Percentiles rank a stretch among this genome's conserved stretches.
These are phyloP conservation scores for Umimayanthus kanabou DNA, from an alignment of 92 coral and sea anemone genomes.

Conservation along the genomic window DNA sequence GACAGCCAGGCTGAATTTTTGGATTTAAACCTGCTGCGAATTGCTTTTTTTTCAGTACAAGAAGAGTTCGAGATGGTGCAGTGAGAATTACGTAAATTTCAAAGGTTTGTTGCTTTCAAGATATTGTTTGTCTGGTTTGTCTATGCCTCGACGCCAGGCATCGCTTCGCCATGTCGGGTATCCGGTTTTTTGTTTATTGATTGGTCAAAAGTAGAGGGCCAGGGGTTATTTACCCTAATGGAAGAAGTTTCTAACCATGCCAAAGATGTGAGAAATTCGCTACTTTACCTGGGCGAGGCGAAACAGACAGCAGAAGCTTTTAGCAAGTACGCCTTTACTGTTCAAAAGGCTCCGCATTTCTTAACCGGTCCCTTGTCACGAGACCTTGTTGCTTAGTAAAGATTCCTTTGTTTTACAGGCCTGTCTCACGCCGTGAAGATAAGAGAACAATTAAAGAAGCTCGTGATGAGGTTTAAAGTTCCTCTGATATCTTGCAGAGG, in stretches of 20 bases:
- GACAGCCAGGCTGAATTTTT: background rate
- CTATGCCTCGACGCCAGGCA: background rate
- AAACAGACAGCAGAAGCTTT: too few relatives aligned
- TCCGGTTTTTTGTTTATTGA: too few relatives aligned
- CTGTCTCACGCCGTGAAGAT: slow-evolving; percentile 92
- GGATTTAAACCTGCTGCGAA: background rate
- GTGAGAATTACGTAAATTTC: slow-evolving; percentile 85
- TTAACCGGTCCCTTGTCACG: too few relatives aligned
- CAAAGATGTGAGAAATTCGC: too few relatives aligned
- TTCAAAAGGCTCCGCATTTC: too few relatives aligned
- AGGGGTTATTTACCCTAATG: too few relatives aligned
- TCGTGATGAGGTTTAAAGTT: slow-evolving; percentile 75
- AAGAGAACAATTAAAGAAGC: slow-evolving; percentile 91
- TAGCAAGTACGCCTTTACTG: too few relatives aligned
- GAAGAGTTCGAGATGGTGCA: slow-evolving; percentile 98
- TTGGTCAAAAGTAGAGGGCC: too few relatives aligned
- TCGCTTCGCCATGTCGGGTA: background rate
- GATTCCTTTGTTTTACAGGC: slow-evolving; percentile 40
- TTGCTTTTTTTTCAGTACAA: slow-evolving; percentile 57
- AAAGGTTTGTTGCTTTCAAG: slow-evolving; percentile 68
- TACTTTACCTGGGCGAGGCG: too few relatives aligned
- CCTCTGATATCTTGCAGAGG: slow-evolving; percentile 85
- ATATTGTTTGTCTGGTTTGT: background rate
- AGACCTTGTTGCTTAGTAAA: background rate
- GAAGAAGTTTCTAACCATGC: too few relatives aligned